Base-by-base conservation (phyloP, 2,888 invertebrate genomes). In the Cotesia congregata region DNA sequence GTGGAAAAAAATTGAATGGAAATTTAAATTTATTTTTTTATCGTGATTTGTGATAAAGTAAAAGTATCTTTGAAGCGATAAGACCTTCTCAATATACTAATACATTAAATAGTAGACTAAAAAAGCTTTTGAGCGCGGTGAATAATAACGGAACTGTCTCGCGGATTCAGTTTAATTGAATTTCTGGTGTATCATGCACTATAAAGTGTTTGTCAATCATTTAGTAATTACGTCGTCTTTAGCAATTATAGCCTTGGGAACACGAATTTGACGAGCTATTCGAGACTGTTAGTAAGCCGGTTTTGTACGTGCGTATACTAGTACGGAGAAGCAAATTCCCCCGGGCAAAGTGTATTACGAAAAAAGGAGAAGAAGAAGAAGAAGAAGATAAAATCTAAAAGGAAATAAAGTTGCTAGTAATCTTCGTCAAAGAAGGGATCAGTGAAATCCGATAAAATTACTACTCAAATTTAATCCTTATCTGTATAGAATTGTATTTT, bases 221-320 rank as follows among this genome's bases (percentile, higher is more conserved):
- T 71, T 12, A 71, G 61, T 71, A 38, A 71, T 71, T 7, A 71
- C 30, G 15, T 30, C 30, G 61, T 60, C 60, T 71, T 61, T 5
- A 20, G 69, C 69, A 20, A 40, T 40, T 67, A 40, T 9, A 40
- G 40, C 40, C 15, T 7, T 67, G 39, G 40, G 12, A n/a, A n/a
- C 67, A 15, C 67, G 15, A 15, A n/a, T 15, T 67, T 7, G 15
- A 15, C 40, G 3, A 50, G 50, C 7, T 50, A 50, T 50, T 50
- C 50, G 12, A 50, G 50, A 50, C 6, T 50, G 50, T 12, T 50
- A 4, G 50, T 30, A 30, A 30, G 30, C 30, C 30, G 30, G 30
- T 30, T 30, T 2, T 4, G 3, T 50, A 50, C 50, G 50, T 50
- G 50, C 50, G 50, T 50, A 50, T 12, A 9, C 30, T 30, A 30